Percentiles rank a stretch among this genome's conserved stretches.
phyloP scores from a whole-genome alignment of 2,113 vertebrate genomes.

The Aptenodytes patagonicus region DNA sequence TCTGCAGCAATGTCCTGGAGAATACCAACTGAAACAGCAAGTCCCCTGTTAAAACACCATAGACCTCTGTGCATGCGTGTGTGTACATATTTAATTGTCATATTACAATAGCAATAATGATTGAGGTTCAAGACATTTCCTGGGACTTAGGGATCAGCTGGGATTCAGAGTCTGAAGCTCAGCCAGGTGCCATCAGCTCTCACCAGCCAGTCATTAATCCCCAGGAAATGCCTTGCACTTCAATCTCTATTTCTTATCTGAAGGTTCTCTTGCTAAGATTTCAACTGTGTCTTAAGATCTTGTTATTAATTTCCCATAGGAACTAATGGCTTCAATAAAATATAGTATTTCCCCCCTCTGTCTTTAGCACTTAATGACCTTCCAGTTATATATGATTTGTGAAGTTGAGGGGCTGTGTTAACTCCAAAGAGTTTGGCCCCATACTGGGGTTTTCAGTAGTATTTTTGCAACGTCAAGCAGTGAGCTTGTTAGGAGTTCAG shows the following conservation, averaged over 20 bases:
- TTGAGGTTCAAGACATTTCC: constrained; percentile 14
- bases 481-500: neutral
- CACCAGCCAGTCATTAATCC: constrained; percentile 56
- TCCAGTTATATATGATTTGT: neutral
- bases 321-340: neutral
- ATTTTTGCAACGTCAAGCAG: neutral
- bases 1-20: neutral
- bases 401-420: neutral
- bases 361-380: neutral
- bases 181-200: constrained; percentile 36
- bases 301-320: neutral
- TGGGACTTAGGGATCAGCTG: constrained; percentile 27
- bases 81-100: neutral
- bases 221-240: constrained; percentile 47
- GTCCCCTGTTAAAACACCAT: neutral
- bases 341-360: rapidly evolving
- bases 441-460: neutral
- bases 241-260: constrained; percentile 27
- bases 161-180: constrained; percentile 20
- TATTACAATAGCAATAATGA: constrained; percentile 22
- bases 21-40: neutral
- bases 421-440: neutral
- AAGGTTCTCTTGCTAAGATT: constrained; percentile 15
- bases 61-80: rapidly evolving
- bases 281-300: neutral